Conservation (phyloP, 2,113 vertebrate genomes). For the Grallaria varia region DNA sequence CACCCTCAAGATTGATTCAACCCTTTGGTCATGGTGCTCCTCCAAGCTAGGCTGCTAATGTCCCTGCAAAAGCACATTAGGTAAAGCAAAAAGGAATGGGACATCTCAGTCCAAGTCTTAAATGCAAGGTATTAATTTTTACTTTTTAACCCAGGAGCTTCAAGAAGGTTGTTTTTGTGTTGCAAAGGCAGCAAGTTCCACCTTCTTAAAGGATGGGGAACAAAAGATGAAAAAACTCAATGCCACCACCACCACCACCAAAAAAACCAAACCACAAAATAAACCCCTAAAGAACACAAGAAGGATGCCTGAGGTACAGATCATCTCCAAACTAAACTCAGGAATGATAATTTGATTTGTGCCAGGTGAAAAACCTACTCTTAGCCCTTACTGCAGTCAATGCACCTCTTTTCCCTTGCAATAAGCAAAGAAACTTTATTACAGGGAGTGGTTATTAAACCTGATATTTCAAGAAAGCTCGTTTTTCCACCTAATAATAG, state of each 20-base stretch:
- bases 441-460: not conserved
- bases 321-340: not conserved
- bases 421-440: not conserved
- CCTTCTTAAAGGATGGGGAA: not conserved
- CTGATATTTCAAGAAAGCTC: not conserved
- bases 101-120: not conserved
- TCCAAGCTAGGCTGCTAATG: not conserved
- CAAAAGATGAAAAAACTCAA: accelerated
- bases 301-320: not conserved
- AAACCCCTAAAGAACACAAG: not conserved
- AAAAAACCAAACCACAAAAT: no score
- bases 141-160: not conserved
- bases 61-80: not conserved
- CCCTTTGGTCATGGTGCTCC: not conserved
- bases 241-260: not conserved
- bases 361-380: not conserved
- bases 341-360: not conserved
- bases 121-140: not conserved
- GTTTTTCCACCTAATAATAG: not conserved
- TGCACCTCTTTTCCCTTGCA: not conserved
- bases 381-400: not conserved
- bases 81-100: not conserved
- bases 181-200: not conserved
- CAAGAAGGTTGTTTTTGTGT: not conserved
- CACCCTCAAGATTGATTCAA: not conserved